Evolutionary conservation across 2,888 invertebrate genomes (phyloP), one percentile per base, ranked within the genome.

Genomic region (Cheilosia impressa): DNA sequence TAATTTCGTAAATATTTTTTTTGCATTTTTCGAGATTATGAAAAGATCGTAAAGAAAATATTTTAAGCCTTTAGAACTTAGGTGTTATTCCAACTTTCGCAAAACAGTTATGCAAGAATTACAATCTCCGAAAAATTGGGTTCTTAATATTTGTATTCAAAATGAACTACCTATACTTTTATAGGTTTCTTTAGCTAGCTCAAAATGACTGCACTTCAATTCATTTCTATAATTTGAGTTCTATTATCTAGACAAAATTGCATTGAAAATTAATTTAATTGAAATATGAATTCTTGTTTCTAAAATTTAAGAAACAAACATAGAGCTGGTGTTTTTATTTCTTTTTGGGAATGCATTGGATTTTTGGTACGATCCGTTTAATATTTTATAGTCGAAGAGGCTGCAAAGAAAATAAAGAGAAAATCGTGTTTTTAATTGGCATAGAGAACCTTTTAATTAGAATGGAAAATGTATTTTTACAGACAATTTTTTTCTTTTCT

Each of bases 361-460:
- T 69, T 6, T 15, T 2, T 69, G 47, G 19, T 47, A 19, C n/a
- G 10, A 31, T 60, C 60, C 60, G 38, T 9, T 45, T 5, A 41
- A 31, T 68, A 17, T 68, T 15, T 24, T 55, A 27, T 47, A 60
- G 53, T 43, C 53, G 45, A 45, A 58, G n/a, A 43, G n/a, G 31
- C 75, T 68, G 75, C 57, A 81, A 75, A 62, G 80, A 81, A 81
- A 81, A 69, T 75, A 81, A 76, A 75, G 31, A 75, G n/a, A 68
- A 68, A 7, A 66, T 62, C 41, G 50, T 47, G 53, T 68, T 62
- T 73, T 73, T 38, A 55, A 68, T 19, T 9, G 7, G 31, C 24
- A 22, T 38, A 4, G 27, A 10, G 19, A 63, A 34, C 31, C 9
- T 34, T 10, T 38, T 4, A 3, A 38, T 38, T 38, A 13, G 10